These are phyloP conservation scores for Itoplectis maculator DNA, from an alignment of 2,888 invertebrate genomes.

Conservation along the genomic window DNA sequence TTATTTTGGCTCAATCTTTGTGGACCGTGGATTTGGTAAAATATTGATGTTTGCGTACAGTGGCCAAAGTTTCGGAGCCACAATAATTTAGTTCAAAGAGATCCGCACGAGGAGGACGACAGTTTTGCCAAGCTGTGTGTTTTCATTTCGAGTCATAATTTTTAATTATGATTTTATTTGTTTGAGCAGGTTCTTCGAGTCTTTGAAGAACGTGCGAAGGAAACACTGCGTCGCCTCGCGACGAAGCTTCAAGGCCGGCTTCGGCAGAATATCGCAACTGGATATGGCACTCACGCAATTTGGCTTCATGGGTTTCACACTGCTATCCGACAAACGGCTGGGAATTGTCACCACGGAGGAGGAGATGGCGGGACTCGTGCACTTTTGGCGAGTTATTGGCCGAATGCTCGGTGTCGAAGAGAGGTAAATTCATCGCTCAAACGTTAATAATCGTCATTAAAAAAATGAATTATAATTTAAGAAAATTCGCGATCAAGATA, in stretches of 20 bases:
- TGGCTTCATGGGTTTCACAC: slow-evolving; percentile 92
- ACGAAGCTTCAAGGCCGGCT: slow-evolving; percentile 84
- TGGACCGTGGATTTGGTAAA: slow-evolving; percentile 15
- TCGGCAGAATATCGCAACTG: slow-evolving; percentile 90
- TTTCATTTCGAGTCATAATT: too few species aligned
- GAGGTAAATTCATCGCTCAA: too few species aligned
- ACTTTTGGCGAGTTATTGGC: slow-evolving; percentile 94
- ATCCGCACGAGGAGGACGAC: too few species aligned
- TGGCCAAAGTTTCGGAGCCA: background rate
- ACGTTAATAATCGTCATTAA: too few species aligned
- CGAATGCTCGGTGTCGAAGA: slow-evolving; percentile 93
- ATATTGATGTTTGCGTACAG: slow-evolving; percentile 16
- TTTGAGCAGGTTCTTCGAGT: slow-evolving; percentile 88
- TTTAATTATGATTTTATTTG: slow-evolving; percentile 24
- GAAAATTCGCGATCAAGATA: slow-evolving; percentile 11
- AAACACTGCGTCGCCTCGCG: slow-evolving; percentile 89
- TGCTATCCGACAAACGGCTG: slow-evolving; percentile 88
- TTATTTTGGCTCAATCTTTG: slow-evolving; percentile 33
- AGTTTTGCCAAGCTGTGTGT: too few species aligned
- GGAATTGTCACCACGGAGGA: slow-evolving; percentile 88
- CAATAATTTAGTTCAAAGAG: slow-evolving; percentile 4
- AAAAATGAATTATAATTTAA: too few species aligned
- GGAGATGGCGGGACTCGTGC: slow-evolving; percentile 91
- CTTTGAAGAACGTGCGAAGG: slow-evolving; percentile 88
- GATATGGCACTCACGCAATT: slow-evolving; percentile 95